Evolutionary conservation across 1,140 invertebrate species (phyloP).

Genomic region (Holcopasites calliopsidis): DNA sequence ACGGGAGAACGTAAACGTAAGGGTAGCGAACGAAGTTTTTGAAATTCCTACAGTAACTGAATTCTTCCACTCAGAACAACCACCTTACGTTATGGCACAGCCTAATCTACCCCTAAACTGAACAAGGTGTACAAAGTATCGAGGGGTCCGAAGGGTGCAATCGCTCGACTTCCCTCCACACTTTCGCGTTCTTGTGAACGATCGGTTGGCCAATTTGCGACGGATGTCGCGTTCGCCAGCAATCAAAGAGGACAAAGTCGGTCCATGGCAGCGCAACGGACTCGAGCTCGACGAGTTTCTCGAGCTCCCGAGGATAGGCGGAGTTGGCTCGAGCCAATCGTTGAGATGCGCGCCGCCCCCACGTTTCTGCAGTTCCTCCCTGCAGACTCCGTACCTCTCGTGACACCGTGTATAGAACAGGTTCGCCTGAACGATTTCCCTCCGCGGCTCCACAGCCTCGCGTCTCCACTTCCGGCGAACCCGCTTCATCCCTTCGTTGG

Average conservation of each 20-base stretch:
- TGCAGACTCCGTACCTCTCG: slow-evolving; percentile 40
- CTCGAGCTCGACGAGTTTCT: not conserved
- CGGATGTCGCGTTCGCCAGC: too few species aligned
- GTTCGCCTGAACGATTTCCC: not conserved
- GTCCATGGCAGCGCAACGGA: too few species aligned
- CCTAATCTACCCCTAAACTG: too few species aligned
- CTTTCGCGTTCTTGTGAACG: too few species aligned
- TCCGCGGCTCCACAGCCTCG: not conserved
- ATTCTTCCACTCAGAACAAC: too few species aligned
- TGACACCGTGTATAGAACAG: not conserved
- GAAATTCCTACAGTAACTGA: too few species aligned
- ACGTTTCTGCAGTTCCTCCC: slow-evolving; percentile 74
- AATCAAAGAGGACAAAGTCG: slow-evolving; percentile 7
- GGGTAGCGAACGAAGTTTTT: not conserved
- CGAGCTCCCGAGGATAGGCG: slow-evolving; percentile 71
- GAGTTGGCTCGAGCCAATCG: slow-evolving; percentile 76
- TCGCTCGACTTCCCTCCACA: too few species aligned
- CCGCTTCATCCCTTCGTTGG: not conserved
- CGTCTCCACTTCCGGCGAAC: not conserved
- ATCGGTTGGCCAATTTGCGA: too few species aligned
- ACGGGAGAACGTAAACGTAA: not conserved
- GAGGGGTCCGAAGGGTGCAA: too few species aligned
- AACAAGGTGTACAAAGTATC: too few species aligned
- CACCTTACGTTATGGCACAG: too few species aligned
- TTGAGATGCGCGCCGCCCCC: slow-evolving; percentile 73